Conservation (phyloP, 1,140 invertebrate species). For the Matsumurasca onukii region DNA sequence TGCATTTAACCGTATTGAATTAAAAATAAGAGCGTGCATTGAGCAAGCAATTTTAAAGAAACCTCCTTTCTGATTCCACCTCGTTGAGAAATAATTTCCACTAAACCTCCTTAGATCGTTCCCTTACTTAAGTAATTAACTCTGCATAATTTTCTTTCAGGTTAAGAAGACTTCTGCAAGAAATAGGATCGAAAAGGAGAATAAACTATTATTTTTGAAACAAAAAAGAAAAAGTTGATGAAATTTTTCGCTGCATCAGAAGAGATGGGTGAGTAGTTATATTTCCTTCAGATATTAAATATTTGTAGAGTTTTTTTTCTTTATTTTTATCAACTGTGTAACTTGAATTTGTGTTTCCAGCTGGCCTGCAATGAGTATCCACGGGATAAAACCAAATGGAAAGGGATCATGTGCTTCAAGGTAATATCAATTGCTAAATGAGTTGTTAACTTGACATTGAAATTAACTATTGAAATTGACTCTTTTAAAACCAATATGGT, state of each 20-base stretch:
- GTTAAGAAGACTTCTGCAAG: conserved; percentile 81
- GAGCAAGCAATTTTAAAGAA: too few species aligned
- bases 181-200: conserved; percentile 87
- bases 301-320: too few species aligned
- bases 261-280: conserved; percentile 70
- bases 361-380: conserved; percentile 92
- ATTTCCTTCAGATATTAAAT: too few species aligned
- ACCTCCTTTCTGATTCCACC: too few species aligned
- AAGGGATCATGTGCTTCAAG: conserved; percentile 90
- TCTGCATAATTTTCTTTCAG: conserved; percentile 55
- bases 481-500: conserved; percentile 8
- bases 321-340: too few species aligned
- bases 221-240: conserved; percentile 96
- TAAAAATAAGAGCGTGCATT: too few species aligned
- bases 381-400: conserved; percentile 97
- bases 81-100: too few species aligned
- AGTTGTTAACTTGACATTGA: background rate
- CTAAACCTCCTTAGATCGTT: too few species aligned
- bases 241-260: conserved; percentile 87
- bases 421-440: conserved; percentile 51
- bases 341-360: conserved; percentile 42
- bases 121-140: too few species aligned
- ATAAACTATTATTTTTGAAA: conserved; percentile 96
- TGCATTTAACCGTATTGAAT: too few species aligned
- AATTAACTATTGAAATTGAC: background rate